phyloP scores from a whole-genome alignment of 2,888 invertebrate species.

The Nebria salina region DNA sequence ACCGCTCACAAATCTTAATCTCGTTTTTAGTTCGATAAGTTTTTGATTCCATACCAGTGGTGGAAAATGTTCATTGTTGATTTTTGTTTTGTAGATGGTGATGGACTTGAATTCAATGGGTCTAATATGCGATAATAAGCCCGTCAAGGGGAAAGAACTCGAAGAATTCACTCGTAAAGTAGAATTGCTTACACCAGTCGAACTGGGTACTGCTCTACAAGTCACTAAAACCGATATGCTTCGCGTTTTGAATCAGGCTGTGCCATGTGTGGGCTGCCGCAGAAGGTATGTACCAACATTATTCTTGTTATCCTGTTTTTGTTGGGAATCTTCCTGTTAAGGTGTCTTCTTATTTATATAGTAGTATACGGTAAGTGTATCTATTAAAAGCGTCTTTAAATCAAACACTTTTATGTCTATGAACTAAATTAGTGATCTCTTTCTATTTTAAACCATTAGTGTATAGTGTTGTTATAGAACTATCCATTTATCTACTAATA shows the following conservation, averaged over 20 bases:
- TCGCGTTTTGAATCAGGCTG: conserved; percentile 86
- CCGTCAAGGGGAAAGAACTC: conserved; percentile 81
- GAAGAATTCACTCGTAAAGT: conserved; percentile 88
- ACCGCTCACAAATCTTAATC: too few relatives aligned
- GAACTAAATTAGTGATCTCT: too few relatives aligned
- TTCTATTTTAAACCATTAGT: too few relatives aligned
- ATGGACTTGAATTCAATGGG: conserved; percentile 91
- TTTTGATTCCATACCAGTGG: too few relatives aligned
- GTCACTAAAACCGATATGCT: conserved; percentile 85
- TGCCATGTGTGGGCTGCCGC: conserved; percentile 94
- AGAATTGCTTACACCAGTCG: conserved; percentile 77
- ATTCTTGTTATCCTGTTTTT: neutral
- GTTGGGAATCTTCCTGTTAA: too few relatives aligned
- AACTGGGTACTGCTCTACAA: conserved; percentile 82
- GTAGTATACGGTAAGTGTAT: too few relatives aligned
- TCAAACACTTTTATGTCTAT: too few relatives aligned
- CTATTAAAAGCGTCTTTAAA: too few relatives aligned
- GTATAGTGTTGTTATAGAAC: too few relatives aligned
- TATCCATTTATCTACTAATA: too few relatives aligned
- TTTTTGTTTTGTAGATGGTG: conserved; percentile 77
- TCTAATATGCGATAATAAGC: conserved; percentile 83
- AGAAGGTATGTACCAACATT: conserved; percentile 72
- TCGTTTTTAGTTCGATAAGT: too few relatives aligned
- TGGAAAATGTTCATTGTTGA: conserved; percentile 6
- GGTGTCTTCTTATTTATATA: too few relatives aligned